phyloP scores from a whole-genome alignment of 2,888 invertebrate genomes.

The Mesopsocus fuscifrons region DNA sequence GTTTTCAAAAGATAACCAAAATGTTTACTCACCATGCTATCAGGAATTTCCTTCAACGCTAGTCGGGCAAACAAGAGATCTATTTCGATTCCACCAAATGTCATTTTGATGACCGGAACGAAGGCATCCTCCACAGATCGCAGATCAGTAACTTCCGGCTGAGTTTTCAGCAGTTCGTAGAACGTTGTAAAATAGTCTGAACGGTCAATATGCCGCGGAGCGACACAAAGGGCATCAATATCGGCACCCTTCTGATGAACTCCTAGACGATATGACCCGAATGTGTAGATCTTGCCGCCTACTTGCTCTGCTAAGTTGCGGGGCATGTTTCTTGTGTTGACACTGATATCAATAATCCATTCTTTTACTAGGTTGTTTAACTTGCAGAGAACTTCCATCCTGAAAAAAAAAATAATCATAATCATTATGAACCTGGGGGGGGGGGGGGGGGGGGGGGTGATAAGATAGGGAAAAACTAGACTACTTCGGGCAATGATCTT shows the following conservation, averaged over 20 bases:
- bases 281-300: conserved; percentile 98
- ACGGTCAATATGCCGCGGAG: conserved; percentile 86
- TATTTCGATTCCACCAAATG: conserved; percentile 95
- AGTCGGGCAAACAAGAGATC: conserved; percentile 94
- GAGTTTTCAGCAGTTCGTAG: conserved; percentile 71
- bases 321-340: conserved; percentile 73
- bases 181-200: conserved; percentile 92
- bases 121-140: conserved; percentile 93
- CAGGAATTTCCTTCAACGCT: conserved; percentile 88
- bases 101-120: conserved; percentile 98
- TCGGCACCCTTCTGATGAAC: conserved; percentile 97
- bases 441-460: too few species aligned
- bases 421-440: too few species aligned
- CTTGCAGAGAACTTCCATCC: conserved; percentile 42
- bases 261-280: conserved; percentile 89
- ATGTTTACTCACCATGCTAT: conserved; percentile 32
- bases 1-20: too few species aligned
- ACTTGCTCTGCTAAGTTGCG: conserved; percentile 73
- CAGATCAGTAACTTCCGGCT: conserved; percentile 67
- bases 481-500: too few species aligned
- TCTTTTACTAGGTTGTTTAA: conserved; percentile 78
- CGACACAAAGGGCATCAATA: conserved; percentile 96
- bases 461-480: too few species aligned
- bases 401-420: conserved; percentile 21
- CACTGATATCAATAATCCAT: conserved; percentile 84